Conservation (phyloP, 2,113 vertebrate species). For the Stegostoma tigrinum region DNA sequence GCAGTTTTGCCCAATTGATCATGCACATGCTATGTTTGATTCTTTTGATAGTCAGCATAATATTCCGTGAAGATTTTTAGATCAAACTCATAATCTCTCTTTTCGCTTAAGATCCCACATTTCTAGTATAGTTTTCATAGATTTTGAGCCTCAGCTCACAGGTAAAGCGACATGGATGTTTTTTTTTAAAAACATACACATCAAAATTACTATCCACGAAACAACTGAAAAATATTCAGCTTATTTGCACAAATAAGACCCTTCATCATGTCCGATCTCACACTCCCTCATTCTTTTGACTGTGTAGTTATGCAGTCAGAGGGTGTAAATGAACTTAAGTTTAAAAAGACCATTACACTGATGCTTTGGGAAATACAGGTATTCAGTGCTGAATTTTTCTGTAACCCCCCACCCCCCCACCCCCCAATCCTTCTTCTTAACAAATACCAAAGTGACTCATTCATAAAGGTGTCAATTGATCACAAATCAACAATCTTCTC, state of each 20-base stretch:
- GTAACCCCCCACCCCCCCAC: no score
- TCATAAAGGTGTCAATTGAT: not conserved
- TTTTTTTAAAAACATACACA: not conserved
- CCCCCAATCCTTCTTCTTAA: not conserved
- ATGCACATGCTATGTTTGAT: not conserved
- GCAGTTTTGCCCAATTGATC: not conserved
- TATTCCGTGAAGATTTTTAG: not conserved
- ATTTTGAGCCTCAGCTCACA: not conserved
- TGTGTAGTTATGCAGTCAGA: not conserved
- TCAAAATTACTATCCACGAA: not conserved
- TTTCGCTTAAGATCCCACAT: not conserved
- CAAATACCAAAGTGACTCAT: not conserved
- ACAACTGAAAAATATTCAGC: not conserved
- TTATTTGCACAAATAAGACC: not conserved
- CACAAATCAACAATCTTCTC: not conserved
- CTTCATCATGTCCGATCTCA: not conserved
- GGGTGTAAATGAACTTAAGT: no score
- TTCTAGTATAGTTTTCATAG: not conserved
- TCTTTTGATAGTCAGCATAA: constrained; percentile 3
- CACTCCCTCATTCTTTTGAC: not conserved
- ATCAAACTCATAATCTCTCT: not conserved
- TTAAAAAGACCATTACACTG: not conserved
- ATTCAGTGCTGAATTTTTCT: not conserved
- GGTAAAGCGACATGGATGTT: not conserved
- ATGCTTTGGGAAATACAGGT: not conserved